Evolutionary conservation across 2,113 vertebrate species (phyloP), one percentile per base, ranked within the genome.

Genomic region (Tilapia sparmanii): DNA sequence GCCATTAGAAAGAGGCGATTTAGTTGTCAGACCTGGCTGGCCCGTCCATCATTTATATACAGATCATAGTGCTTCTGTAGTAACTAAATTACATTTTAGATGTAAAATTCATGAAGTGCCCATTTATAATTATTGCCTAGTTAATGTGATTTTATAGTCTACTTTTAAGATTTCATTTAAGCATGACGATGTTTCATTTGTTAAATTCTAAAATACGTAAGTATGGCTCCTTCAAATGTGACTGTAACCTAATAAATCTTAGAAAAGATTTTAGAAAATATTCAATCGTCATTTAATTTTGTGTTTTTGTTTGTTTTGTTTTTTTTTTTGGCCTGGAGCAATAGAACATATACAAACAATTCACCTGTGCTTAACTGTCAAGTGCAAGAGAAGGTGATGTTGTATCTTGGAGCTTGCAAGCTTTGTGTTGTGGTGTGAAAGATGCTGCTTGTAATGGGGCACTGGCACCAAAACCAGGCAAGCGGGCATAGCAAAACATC

Each of bases 401-500:
- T 85, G 66, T 73, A 68, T 81, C 6, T 35, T 35, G 35, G n/a
- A 12, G 63, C 55, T 33, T 47, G 80, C 33, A 38, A 68, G n/a
- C 19, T 82, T 55, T 50, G 59, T 26, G 81, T 61, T 63, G 7
- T 11, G 31, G 13, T 24, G 9, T 90, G 86, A 94, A 83, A 73
- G 86, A 91, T 86, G 81, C 59, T n/a, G 10, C 85, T 86, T 52
- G 83, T 84, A 71, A 81, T 7, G 54, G 61, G 85, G 80, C 85
- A 40, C 68, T 12, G 24, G 78, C 71, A 86, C 42, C 22, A 24
- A 81, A 85, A 80, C 29, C 22, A 71, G 42, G 66, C 71, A 52
- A 59, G 59, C 80, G 10, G 22, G 52, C 86, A n/a, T 19, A 85
- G 84, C 81, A 26, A 63, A 90, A 90, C 90, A 94, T 89, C 87